These are phyloP conservation scores for Willowsia nigromaculata DNA, from an alignment of 2,888 invertebrate species.

Conservation along the genomic window DNA sequence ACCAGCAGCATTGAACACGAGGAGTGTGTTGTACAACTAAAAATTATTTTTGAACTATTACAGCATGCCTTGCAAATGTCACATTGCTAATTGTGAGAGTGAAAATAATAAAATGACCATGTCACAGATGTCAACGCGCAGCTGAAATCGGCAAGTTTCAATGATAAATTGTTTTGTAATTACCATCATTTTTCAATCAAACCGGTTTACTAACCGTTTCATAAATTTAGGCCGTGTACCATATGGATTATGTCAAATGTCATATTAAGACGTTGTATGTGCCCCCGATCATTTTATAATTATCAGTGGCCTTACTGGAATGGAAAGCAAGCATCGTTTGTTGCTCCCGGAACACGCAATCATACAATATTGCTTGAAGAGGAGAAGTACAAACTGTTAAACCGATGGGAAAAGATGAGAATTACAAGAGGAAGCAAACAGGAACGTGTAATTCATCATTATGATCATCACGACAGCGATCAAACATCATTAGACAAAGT, in stretches of 20 bases:
- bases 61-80: background rate
- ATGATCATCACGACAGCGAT: constrained; percentile 38
- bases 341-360: background rate
- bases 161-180: constrained; percentile 45
- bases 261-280: constrained; percentile 1
- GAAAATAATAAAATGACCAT: constrained; percentile 47
- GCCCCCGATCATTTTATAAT: background rate
- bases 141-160: background rate
- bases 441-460: constrained; percentile 36
- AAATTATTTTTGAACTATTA: constrained; percentile 10
- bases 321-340: too few species aligned
- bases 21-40: background rate
- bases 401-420: background rate
- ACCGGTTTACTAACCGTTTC: background rate
- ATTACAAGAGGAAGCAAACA: background rate
- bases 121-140: constrained; percentile 14
- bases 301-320: background rate
- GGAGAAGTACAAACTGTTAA: background rate
- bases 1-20: background rate
- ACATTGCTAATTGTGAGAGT: background rate
- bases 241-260: background rate
- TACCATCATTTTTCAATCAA: constrained; percentile 49
- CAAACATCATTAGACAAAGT: constrained; percentile 67
- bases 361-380: background rate
- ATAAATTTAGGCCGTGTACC: background rate